Percentiles rank a stretch among this genome's conserved stretches.
phyloP scores from a whole-genome alignment of 2,113 vertebrate genomes.

The Setophaga coronata region DNA sequence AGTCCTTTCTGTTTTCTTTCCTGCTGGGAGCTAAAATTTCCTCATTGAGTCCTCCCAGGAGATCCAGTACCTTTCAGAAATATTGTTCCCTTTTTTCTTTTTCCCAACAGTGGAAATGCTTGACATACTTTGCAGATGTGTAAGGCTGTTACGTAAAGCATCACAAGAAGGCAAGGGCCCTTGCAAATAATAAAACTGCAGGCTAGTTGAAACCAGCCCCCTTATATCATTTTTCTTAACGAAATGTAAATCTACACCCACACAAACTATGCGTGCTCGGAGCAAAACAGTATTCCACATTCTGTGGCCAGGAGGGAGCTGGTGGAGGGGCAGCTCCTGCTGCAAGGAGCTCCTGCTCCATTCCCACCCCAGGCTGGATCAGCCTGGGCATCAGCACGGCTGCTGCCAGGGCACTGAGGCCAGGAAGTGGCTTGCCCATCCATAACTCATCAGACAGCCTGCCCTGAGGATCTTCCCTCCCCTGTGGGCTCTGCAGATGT shows the following conservation, averaged over 20 bases:
- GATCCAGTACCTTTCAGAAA: slow-evolving; percentile 5
- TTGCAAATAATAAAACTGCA: slow-evolving; percentile 64
- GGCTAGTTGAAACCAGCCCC: slow-evolving; percentile 63
- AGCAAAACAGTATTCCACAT: slow-evolving; percentile 47
- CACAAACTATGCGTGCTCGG: slow-evolving; percentile 24
- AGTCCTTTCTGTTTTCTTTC: background rate
- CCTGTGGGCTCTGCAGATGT: background rate
- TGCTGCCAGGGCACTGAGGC: background rate
- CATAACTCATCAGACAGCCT: background rate
- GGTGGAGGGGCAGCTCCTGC: background rate
- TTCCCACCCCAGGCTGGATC: background rate
- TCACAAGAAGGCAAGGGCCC: slow-evolving; percentile 26
- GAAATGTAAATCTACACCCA: slow-evolving; percentile 66
- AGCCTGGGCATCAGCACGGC: rapidly evolving
- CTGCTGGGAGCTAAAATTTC: background rate
- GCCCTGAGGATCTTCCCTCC: background rate
- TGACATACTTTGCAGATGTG: slow-evolving; percentile 57
- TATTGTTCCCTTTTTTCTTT: background rate
- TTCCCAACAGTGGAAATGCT: slow-evolving; percentile 32
- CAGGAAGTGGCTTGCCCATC: background rate
- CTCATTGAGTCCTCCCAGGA: background rate
- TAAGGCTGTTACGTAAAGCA: slow-evolving; percentile 56
- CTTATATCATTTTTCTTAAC: slow-evolving; percentile 50
- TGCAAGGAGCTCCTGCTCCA: background rate
- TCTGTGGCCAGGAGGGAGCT: background rate